A percentile compares a stretch with the other conserved stretches of the same genome.
These are phyloP conservation scores for Propithecus perrieri DNA, from an alignment of 2,797 vertebrate species.

Conservation along the genomic window DNA sequence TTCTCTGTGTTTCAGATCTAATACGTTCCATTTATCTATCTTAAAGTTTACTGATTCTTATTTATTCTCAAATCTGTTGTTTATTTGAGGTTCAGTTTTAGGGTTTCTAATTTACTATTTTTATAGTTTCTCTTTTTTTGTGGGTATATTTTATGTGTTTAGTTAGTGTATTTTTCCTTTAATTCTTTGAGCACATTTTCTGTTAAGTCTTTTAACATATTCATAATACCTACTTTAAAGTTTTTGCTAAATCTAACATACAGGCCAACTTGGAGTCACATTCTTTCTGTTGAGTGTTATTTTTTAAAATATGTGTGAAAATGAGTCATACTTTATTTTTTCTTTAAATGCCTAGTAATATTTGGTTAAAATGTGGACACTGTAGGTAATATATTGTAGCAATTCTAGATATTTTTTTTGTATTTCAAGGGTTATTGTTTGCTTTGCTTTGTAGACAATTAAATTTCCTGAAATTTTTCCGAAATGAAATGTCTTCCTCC, in stretches of 20 bases:
- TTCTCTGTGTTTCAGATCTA: background rate
- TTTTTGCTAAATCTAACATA: background rate
- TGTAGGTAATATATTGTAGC: background rate
- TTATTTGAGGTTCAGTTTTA: background rate
- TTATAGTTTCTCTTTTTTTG: background rate
- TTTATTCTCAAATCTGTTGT: slow-evolving; percentile 1
- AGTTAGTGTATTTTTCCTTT: background rate
- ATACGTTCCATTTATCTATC: background rate
- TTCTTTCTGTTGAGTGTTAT: background rate
- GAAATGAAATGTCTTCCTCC: background rate
- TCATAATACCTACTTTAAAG: background rate
- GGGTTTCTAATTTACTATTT: background rate
- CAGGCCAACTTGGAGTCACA: background rate
- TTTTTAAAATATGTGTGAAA: background rate
- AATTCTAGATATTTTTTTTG: background rate
- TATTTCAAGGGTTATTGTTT: background rate
- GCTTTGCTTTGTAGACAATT: background rate
- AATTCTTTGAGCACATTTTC: background rate
- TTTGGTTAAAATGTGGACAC: background rate
- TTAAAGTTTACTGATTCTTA: background rate
- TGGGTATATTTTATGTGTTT: background rate
- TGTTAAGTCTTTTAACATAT: background rate
- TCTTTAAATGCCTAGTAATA: background rate
- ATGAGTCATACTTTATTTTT: background rate
- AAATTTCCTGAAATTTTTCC: background rate